These are phyloP conservation scores for Odontophorus gujanensis DNA, from an alignment of 2,113 vertebrate species.

Conservation along the genomic window DNA sequence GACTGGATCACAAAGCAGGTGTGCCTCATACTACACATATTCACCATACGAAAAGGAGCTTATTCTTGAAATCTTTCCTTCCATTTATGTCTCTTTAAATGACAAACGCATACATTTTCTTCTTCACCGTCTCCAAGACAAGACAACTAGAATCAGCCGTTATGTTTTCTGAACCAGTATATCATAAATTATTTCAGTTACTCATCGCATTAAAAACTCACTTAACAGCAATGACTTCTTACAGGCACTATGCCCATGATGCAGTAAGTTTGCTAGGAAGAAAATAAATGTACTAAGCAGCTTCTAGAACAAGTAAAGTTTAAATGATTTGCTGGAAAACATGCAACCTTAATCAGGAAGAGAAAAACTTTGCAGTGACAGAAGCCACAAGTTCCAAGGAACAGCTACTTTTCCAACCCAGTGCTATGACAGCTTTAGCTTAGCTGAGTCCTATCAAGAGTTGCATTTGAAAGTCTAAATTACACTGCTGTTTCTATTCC, in stretches of 20 bases:
- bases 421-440: background rate
- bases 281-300: background rate
- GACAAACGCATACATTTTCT: background rate
- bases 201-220: background rate
- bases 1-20: background rate
- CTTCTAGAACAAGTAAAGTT: background rate
- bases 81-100: background rate
- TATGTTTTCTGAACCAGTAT: background rate
- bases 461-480: background rate
- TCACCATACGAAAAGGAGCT: background rate
- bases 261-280: background rate
- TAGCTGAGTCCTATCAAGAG: background rate
- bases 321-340: background rate
- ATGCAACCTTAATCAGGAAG: background rate
- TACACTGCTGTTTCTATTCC: background rate
- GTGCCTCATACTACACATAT: background rate
- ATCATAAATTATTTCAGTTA: background rate
- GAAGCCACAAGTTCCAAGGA: background rate
- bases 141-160: background rate
- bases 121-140: background rate
- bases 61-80: background rate
- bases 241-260: rapidly evolving
- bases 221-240: background rate
- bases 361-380: background rate
- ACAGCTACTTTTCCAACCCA: background rate